Conservation (phyloP, 2,797 vertebrate species). For the Lindbergichthys nudifrons region DNA sequence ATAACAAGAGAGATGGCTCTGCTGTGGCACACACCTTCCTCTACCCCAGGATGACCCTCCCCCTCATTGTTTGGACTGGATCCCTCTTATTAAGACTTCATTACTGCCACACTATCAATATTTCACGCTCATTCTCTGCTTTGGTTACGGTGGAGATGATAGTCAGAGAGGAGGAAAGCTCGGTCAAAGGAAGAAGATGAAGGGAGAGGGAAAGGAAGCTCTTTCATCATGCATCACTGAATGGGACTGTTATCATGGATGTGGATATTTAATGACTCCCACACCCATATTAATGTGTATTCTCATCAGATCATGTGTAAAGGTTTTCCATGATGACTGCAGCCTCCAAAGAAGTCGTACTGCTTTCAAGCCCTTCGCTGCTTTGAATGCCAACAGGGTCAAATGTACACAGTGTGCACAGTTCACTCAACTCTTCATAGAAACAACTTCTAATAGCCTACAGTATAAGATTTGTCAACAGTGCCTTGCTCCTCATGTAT, state of each 20-base stretch:
- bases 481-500: neutral
- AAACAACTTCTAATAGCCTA: constrained; percentile 11
- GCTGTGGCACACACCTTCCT: constrained; percentile 61
- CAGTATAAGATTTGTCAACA: constrained; percentile 4
- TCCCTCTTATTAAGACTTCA: constrained; percentile 71
- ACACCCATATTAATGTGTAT: constrained; percentile 31
- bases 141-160: constrained; percentile 39
- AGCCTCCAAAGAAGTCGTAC: constrained; percentile 26
- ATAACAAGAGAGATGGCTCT: constrained; percentile 75
- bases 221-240: constrained; percentile 48
- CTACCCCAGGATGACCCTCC: constrained; percentile 40
- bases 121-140: constrained; percentile 54
- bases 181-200: constrained; percentile 54
- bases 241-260: constrained; percentile 5
- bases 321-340: constrained; percentile 11
- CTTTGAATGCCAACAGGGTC: constrained; percentile 11
- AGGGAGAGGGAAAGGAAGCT: constrained; percentile 27
- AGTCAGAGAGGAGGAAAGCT: constrained; percentile 40
- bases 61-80: constrained; percentile 55
- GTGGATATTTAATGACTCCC: constrained; percentile 22
- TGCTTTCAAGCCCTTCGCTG: constrained; percentile 26
- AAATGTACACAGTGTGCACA: constrained; percentile 21
- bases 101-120: constrained; percentile 69
- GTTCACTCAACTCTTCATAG: constrained; percentile 3
- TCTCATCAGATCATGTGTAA: constrained; percentile 33